A percentile compares a stretch with the other conserved stretches of the same genome.
phyloP scores from a whole-genome alignment of 2,113 vertebrate species.

The Illadopsis cleaveri region DNA sequence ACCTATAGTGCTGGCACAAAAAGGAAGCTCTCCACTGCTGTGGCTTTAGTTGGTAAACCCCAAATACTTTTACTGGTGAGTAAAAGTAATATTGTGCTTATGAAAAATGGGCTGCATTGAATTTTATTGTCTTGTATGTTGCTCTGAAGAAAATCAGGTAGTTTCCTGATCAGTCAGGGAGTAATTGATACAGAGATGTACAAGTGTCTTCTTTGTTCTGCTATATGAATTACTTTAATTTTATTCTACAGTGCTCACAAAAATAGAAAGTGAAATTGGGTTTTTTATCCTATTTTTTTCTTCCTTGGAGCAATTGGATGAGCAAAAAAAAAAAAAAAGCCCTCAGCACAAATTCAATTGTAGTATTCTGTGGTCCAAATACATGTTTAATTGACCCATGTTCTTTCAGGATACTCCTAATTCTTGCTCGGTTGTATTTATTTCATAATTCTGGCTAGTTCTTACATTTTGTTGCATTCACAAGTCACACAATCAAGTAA shows the following conservation, averaged over 20 bases:
- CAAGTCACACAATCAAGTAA: background rate
- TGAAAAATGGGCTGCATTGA: background rate
- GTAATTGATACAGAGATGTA: background rate
- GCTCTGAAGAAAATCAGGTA: background rate
- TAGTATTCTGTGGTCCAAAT: background rate
- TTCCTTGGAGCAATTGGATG: background rate
- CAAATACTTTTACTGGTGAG: constrained; percentile 76
- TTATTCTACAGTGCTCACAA: background rate
- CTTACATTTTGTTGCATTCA: background rate
- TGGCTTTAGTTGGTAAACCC: constrained; percentile 75
- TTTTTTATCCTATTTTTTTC: background rate
- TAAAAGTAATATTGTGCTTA: background rate
- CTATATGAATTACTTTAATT: background rate
- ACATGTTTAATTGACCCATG: background rate
- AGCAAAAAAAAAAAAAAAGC: background rate
- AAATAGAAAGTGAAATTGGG: background rate
- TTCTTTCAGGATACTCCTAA: background rate
- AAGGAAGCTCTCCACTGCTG: constrained; percentile 74
- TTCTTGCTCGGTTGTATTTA: background rate
- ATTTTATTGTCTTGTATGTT: background rate
- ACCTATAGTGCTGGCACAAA: constrained; percentile 75
- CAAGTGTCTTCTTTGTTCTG: background rate
- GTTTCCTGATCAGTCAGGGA: background rate
- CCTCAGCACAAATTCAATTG: background rate
- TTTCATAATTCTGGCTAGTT: background rate